Percentiles rank a stretch among this genome's conserved stretches.
phyloP scores from a whole-genome alignment of 2,113 vertebrate genomes.

The Otis tarda region DNA sequence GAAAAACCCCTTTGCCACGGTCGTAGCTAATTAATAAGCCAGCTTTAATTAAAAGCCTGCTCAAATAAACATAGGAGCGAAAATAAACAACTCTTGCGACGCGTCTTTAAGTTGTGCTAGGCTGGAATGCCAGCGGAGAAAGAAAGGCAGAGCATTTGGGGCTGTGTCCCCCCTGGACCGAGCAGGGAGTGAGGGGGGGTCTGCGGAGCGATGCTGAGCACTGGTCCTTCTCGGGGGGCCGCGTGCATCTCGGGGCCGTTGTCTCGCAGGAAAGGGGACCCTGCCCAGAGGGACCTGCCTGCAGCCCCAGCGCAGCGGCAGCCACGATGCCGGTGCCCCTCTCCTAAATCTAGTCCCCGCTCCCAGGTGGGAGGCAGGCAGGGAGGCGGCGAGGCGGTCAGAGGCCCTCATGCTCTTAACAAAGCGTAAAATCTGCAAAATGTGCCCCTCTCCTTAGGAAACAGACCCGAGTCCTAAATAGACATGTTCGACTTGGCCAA shows the following conservation, averaged over 20 bases:
- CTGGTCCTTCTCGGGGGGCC: neutral
- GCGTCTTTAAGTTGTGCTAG: accelerated
- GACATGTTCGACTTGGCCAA: neutral
- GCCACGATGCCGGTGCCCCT: neutral
- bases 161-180: neutral
- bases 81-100: neutral
- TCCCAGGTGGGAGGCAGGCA: neutral
- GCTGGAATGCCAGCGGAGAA: neutral
- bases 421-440: neutral
- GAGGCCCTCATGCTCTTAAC: neutral
- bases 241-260: accelerated
- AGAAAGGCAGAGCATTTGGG: neutral
- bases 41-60: constrained; percentile 20
- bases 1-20: neutral
- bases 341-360: neutral
- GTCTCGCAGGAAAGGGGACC: neutral
- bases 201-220: neutral
- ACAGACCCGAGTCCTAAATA: accelerated
- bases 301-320: neutral
- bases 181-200: neutral
- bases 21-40: neutral
- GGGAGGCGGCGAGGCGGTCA: neutral
- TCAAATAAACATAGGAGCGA: neutral
- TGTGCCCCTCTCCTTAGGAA: accelerated
- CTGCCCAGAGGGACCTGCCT: neutral